Base-by-base conservation (phyloP, 2,113 vertebrate species). In the Chamaetylas fuelleborni region DNA sequence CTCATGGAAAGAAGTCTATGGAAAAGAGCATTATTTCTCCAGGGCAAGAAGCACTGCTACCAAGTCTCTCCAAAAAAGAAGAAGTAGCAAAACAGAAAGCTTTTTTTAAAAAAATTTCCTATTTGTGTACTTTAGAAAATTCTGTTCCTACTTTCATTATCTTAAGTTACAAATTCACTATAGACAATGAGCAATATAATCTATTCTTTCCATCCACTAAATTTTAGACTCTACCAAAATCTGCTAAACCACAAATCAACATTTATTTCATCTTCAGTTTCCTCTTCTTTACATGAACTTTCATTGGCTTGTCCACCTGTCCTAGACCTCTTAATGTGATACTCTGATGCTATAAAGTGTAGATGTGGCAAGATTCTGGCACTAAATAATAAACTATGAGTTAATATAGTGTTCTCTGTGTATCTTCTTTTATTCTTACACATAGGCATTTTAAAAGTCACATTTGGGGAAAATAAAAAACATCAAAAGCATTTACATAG, bases 21-120 rank as follows among this genome's bases (percentile, higher is more conserved):
- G 31, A 62, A 83, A 70, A 71, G 5, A 22, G 14, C 2, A 14
- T 26, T 22, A n/a, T 28, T 67, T 42, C 40, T 67, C 72, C 25
- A 50, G 29, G 6, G 12, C 14, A 81, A 53, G 8, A 76, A 54
- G 9, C 28, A 28, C 12, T 57, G 8, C 9, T 70, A 19, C 11
- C 43, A 57, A 31, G 19, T 34, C 14, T 70, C 6, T 5, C 5
- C 11, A 54, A 61, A 65, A 86, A 33, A 34, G 2, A 53, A 70
- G 19, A 29, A 2, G 3, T 3, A 80, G 5, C 1, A 64, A 57
- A 86, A 8, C 0, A 28, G 7, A 64, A 28, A 28, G 7, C 0
- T n/a, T 51, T 48, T 54, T 11, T 47, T 38, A 0, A n/a, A n/a
- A n/a, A n/a, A 20, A 18, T 16, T 77, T 20, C 36, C 6, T 61